Evolutionary conservation across 2,113 vertebrate species (phyloP).

Genomic region (Opisthocomus hoazin): DNA sequence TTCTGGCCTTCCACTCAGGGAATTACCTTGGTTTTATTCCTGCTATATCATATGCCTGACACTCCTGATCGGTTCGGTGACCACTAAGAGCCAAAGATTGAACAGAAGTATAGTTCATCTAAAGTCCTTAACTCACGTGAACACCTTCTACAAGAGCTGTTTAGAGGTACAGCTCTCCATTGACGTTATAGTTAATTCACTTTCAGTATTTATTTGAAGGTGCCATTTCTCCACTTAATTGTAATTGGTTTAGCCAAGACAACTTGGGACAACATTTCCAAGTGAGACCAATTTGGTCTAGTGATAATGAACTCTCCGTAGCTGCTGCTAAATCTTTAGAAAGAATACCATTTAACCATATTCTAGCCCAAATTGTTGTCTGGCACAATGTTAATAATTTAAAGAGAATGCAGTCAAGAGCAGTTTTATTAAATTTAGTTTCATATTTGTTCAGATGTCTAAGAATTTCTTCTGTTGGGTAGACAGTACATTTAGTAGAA

Average conservation of each 20-base stretch:
- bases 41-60: neutral
- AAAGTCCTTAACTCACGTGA: neutral
- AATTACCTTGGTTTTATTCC: neutral
- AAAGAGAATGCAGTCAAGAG: neutral
- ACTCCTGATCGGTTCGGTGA: neutral
- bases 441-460: neutral
- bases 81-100: neutral
- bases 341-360: neutral
- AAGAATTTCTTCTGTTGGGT: neutral
- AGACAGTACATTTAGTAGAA: neutral
- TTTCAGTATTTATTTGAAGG: neutral
- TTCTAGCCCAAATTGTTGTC: neutral
- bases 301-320: neutral
- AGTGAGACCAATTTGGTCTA: neutral
- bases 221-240: neutral
- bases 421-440: neutral
- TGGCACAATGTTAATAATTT: neutral
- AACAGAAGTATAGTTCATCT: neutral
- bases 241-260: neutral
- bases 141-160: neutral
- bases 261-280: neutral
- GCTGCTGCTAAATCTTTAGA: neutral
- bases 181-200: neutral
- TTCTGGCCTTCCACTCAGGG: neutral
- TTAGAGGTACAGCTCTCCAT: neutral